A percentile compares a stretch with the other conserved stretches of the same genome.
Conservation (phyloP, 2,888 invertebrate genomes). For the Pristionchus japonicus region DNA sequence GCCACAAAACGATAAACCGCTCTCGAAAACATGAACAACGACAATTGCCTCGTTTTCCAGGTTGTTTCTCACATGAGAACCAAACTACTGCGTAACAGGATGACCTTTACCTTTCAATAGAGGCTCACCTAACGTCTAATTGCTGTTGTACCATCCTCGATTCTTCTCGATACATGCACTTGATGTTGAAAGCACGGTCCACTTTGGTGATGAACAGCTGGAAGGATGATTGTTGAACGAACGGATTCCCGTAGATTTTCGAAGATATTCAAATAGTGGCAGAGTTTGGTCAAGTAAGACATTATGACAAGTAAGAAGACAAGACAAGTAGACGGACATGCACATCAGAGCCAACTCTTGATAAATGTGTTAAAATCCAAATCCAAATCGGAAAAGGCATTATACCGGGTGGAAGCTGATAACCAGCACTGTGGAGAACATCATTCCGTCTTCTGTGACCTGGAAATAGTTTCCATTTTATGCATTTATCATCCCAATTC, state of each 20-base stretch:
- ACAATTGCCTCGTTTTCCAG: background rate
- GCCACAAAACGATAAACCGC: background rate
- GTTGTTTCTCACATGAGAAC: background rate
- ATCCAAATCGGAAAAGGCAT: background rate
- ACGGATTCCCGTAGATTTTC: too few relatives aligned
- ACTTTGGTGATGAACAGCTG: constrained; percentile 73
- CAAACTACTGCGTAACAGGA: background rate
- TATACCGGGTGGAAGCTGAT: constrained; percentile 74
- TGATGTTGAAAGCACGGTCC: constrained; percentile 74
- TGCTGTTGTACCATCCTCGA: constrained; percentile 65
- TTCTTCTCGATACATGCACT: constrained; percentile 74
- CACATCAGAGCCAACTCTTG: too few relatives aligned
- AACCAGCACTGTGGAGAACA: constrained; percentile 74
- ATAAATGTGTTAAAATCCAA: background rate
- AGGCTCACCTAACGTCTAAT: constrained; percentile 72
- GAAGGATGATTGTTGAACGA: too few relatives aligned
- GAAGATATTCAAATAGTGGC: too few relatives aligned
- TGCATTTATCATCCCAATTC: too few relatives aligned
- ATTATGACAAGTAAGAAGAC: too few relatives aligned
- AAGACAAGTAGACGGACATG: too few relatives aligned
- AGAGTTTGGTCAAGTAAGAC: too few relatives aligned
- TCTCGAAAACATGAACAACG: too few relatives aligned
- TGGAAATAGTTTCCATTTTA: constrained; percentile 48
- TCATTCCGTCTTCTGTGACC: constrained; percentile 74
- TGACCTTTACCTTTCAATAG: background rate